Percentiles rank a stretch among this genome's conserved stretches.
Evolutionary conservation across 2,888 invertebrate species (phyloP).

Genomic region (Polymixis lichenea): DNA sequence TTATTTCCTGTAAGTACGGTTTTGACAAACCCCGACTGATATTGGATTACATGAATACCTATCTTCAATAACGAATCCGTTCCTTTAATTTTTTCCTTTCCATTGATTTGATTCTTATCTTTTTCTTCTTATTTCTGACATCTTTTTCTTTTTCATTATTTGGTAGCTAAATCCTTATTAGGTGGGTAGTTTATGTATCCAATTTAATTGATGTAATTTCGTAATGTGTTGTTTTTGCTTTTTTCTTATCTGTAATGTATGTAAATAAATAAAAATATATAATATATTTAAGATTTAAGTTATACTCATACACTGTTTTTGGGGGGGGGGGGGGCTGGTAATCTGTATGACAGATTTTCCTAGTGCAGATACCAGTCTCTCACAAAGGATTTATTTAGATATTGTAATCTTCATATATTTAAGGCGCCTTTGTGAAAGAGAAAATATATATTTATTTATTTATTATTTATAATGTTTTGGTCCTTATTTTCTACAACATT

Average conservation of each 20-base stretch:
- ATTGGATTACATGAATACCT: constrained; percentile 63
- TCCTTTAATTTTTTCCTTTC: constrained; percentile 48
- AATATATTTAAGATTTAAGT: too few species aligned
- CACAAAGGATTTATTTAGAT: too few species aligned
- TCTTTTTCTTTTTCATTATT: constrained; percentile 29
- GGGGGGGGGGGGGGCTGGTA: too few species aligned
- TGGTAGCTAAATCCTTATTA: constrained; percentile 15
- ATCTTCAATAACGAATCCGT: constrained; percentile 47
- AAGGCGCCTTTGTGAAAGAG: too few species aligned
- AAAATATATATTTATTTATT: too few species aligned
- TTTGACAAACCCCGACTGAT: constrained; percentile 56
- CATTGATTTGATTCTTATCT: constrained; percentile 45
- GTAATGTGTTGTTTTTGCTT: constrained; percentile 9
- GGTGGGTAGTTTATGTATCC: constrained; percentile 20
- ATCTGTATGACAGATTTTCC: too few species aligned
- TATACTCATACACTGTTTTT: too few species aligned
- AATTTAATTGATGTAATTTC: constrained; percentile 35
- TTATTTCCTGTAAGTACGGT: constrained; percentile 47
- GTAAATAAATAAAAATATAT: too few species aligned
- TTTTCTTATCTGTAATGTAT: too few species aligned
- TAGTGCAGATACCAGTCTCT: too few species aligned
- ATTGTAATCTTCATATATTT: too few species aligned
- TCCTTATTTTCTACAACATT: not conserved
- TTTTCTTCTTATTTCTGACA: constrained; percentile 23
- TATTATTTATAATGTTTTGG: not conserved